phyloP scores from a whole-genome alignment of 35 echinoderm and acorn worm species.

The Apostichopus parvimensis region DNA sequence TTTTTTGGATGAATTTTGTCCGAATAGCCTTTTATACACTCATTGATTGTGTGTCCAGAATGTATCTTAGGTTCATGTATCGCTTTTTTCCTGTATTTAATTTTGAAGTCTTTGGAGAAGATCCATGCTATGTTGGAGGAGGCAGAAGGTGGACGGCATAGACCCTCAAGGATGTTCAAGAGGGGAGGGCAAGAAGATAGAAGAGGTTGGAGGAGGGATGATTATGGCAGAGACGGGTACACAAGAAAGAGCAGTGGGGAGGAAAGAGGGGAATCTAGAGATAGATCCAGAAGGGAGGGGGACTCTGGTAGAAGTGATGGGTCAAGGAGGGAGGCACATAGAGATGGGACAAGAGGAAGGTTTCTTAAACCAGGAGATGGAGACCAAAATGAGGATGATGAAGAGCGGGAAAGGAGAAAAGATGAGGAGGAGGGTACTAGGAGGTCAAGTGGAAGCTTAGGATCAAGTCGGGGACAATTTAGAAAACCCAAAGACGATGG shows the following conservation, averaged over 20 bases:
- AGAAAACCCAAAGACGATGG: constrained; percentile 72
- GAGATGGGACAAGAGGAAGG: constrained; percentile 16
- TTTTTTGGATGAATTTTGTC: neutral
- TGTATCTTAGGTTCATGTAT: neutral
- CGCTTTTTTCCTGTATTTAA: neutral
- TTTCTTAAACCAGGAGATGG: constrained; percentile 22
- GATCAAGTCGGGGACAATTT: constrained; percentile 53
- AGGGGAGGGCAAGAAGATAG: constrained; percentile 44
- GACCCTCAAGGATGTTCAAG: neutral
- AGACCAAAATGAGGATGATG: constrained; percentile 25
- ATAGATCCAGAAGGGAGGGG: constrained; percentile 42
- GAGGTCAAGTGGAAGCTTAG: neutral
- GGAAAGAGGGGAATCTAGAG: constrained; percentile 43
- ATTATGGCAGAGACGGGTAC: constrained; percentile 39
- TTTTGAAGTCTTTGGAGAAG: constrained; percentile 77
- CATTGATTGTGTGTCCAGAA: neutral
- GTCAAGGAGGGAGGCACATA: neutral
- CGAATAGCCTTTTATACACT: neutral
- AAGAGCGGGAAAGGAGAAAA: neutral
- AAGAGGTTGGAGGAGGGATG: constrained; percentile 56
- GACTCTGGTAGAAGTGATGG: constrained; percentile 49
- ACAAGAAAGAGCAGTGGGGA: constrained; percentile 44
- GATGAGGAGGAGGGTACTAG: neutral
- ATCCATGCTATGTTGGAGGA: constrained; percentile 77
- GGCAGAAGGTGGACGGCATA: constrained; percentile 54